phyloP scores from a whole-genome alignment of 1,140 invertebrate species.

The Tetragnatha versicolor region DNA sequence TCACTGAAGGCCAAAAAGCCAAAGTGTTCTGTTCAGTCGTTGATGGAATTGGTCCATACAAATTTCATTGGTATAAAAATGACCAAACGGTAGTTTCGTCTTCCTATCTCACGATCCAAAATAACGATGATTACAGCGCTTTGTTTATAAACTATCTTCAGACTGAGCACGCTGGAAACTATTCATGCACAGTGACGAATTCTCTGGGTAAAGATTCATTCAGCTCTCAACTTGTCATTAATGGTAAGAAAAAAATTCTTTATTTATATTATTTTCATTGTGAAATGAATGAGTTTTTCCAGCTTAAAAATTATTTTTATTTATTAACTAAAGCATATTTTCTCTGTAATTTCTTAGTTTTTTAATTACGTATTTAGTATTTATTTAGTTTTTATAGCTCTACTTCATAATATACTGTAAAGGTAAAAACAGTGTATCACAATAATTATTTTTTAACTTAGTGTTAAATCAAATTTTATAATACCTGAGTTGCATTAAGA shows the following conservation, averaged over 20 bases:
- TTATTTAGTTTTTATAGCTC: no score
- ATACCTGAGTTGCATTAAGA: no score
- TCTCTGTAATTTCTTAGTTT: no score
- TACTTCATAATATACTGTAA: no score
- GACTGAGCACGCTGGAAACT: constrained; percentile 57
- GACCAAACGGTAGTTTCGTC: background rate
- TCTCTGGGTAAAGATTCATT: constrained; percentile 62
- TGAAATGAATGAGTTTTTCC: background rate
- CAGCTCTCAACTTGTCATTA: constrained; percentile 29
- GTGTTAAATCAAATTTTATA: background rate
- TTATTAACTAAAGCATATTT: no score
- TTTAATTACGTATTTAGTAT: no score
- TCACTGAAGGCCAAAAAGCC: constrained; percentile 43
- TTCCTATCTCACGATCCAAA: background rate
- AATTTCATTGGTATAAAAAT: constrained; percentile 56
- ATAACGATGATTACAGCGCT: constrained; percentile 22
- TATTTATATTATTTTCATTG: background rate
- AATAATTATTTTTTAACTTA: background rate
- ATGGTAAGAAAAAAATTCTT: constrained; percentile 26
- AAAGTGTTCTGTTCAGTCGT: constrained; percentile 49
- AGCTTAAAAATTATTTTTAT: background rate
- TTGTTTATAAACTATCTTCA: constrained; percentile 15
- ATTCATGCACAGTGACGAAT: constrained; percentile 71
- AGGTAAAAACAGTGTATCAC: no score
- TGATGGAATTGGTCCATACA: constrained; percentile 41